Evolutionary conservation across 2,113 vertebrate species (phyloP).

Genomic region (Trematocara unimaculatum): DNA sequence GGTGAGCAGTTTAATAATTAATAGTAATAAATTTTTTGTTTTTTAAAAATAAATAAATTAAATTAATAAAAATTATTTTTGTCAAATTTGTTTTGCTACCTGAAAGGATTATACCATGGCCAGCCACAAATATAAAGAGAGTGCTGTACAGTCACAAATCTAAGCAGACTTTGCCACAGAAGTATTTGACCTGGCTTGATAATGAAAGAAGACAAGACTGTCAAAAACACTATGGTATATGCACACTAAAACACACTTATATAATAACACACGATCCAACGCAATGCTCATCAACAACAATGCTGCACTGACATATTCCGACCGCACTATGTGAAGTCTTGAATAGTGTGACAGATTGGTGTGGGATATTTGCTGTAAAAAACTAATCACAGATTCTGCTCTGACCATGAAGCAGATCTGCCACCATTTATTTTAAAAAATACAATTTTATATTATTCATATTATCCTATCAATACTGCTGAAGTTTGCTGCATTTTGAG

Average conservation of each 20-base stretch:
- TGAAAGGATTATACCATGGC: not conserved
- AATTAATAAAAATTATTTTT: not conserved
- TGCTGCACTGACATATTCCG: conserved; percentile 6
- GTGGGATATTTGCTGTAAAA: not conserved
- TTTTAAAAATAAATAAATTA: not conserved
- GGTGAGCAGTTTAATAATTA: not conserved
- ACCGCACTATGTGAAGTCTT: not conserved
- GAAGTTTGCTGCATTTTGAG: not conserved
- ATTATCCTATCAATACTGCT: not conserved
- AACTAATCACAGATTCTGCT: not conserved
- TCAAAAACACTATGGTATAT: conserved; percentile 22
- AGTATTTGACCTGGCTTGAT: not conserved
- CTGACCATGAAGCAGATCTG: not conserved
- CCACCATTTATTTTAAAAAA: not conserved
- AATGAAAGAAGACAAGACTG: conserved; percentile 15
- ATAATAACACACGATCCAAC: conserved; percentile 12
- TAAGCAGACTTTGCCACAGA: conserved; percentile 6
- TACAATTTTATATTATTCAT: not conserved
- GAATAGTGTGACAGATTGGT: not conserved
- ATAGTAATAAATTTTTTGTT: not conserved
- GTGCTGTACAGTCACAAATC: not conserved
- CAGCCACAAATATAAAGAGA: not conserved
- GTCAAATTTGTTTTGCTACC: not conserved
- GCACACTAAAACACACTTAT: conserved; percentile 25
- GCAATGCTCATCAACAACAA: not conserved